phyloP scores from a whole-genome alignment of 2,888 invertebrate species.

The Acanthosepion pharaonis region DNA sequence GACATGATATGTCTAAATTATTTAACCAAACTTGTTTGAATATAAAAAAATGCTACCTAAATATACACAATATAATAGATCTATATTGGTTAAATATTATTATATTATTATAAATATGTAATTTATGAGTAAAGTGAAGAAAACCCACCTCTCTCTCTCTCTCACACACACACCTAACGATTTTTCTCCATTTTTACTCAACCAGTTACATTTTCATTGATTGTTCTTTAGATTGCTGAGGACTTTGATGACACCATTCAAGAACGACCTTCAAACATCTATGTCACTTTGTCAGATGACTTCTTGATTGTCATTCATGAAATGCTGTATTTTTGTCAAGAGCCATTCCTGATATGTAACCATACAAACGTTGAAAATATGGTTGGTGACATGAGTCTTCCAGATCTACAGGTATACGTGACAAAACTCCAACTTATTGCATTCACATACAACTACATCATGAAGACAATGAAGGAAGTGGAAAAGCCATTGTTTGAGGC shows the following conservation, averaged over 20 bases:
- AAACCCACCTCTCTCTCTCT: no score
- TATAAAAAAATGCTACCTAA: no score
- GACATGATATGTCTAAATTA: no score
- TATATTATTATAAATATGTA: no score
- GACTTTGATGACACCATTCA: constrained; percentile 73
- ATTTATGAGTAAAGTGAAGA: no score
- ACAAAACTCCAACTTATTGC: constrained; percentile 73
- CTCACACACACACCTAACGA: no score
- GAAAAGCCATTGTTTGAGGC: constrained; percentile 73
- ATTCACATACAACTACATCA: constrained; percentile 73
- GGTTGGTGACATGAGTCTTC: constrained; percentile 68
- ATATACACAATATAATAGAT: no score
- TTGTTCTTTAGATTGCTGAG: constrained; percentile 68
- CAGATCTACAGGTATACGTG: constrained; percentile 69
- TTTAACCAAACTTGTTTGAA: no score
- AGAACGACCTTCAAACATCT: constrained; percentile 69
- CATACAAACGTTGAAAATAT: constrained; percentile 70
- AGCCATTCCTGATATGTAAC: constrained; percentile 70
- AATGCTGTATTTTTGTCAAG: constrained; percentile 70
- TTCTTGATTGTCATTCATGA: constrained; percentile 72
- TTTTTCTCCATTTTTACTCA: background rate
- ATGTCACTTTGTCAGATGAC: constrained; percentile 73
- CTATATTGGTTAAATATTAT: no score
- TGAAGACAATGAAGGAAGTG: constrained; percentile 72
- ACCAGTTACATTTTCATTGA: background rate